Evolutionary conservation across 2,113 vertebrate genomes (phyloP).

Genomic region (Pachycephala philippinensis): DNA sequence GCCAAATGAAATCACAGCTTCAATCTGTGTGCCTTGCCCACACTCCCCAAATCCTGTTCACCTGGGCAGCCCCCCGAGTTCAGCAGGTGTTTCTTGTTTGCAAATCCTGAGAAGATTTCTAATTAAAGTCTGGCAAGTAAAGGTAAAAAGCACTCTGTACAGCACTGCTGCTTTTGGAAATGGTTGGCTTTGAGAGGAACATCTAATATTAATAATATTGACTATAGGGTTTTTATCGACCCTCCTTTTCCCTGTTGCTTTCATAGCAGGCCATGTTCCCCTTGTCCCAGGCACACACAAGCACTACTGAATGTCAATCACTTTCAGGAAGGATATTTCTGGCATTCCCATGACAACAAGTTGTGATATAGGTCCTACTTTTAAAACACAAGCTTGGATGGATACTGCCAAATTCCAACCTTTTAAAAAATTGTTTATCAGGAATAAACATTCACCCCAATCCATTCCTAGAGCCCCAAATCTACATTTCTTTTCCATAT

Average conservation of each 20-base stretch:
- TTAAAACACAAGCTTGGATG: background rate
- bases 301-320: background rate
- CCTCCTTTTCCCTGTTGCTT: background rate
- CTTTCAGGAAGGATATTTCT: slow-evolving; percentile 49
- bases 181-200: background rate
- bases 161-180: background rate
- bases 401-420: background rate
- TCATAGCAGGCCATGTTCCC: background rate
- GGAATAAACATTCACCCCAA: background rate
- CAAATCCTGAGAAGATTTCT: background rate
- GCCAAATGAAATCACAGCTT: background rate
- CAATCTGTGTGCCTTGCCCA: background rate
- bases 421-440: background rate
- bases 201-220: slow-evolving; percentile 24
- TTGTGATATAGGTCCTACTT: slow-evolving; percentile 7
- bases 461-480: background rate
- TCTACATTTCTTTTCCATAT: background rate
- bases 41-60: background rate
- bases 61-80: background rate
- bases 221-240: slow-evolving; percentile 4
- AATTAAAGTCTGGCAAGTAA: background rate
- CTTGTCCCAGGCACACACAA: slow-evolving; percentile 8
- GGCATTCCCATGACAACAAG: slow-evolving; percentile 12
- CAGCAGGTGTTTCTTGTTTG: background rate
- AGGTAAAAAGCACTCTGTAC: background rate